Base-by-base conservation (phyloP, 1,140 invertebrate species). In the Drosophila miranda region DNA sequence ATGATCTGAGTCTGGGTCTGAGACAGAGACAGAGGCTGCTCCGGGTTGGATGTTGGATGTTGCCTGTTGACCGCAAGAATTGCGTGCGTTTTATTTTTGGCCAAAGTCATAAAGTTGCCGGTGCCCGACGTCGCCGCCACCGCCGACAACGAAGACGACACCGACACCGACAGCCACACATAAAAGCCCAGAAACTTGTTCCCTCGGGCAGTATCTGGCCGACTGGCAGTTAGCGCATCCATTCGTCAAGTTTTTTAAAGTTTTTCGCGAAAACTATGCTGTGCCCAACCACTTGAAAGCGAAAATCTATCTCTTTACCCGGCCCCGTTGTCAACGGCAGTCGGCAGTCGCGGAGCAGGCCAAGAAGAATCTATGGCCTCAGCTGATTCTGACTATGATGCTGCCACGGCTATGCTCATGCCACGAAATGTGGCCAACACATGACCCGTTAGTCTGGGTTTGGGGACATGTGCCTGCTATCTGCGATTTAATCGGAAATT, bases 31-130 rank as follows among this genome's bases (percentile, higher is more conserved):
- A 51, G 56, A 43, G 57, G 57, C 57, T n/a, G 57, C 38, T 61
- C 49, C 53, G 57, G 34, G 41, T 48, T 46, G 53, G 14, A 50
- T 60, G 58, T 69, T 51, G 30, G 14, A 50, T 60, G 58, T 69
- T 51, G 30, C 41, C 7, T 46, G 74, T 67, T 87, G 82, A 88
- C 83, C 83, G 75, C 82, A 87, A 61, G 74, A 60, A 61, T 69
- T 75, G 75, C 61, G 74, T 78, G 76, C 75, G 75, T 87, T 88
- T 87, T 87, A 87, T 87, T 87, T 87, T 87, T 87, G 82, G 82
- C 75, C 66, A 87, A 66, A 82, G 82, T 81, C 82, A 78, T 87
- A 87, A 87, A 87, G 64, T 68, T 68, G 64, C 53, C 55, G 53
- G 54, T 56, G 50, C 34, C 68, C 62, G 30, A 30, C 28, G 6